Conservation (phyloP, 2,888 invertebrate genomes). For the Azorinus chamasolen region DNA sequence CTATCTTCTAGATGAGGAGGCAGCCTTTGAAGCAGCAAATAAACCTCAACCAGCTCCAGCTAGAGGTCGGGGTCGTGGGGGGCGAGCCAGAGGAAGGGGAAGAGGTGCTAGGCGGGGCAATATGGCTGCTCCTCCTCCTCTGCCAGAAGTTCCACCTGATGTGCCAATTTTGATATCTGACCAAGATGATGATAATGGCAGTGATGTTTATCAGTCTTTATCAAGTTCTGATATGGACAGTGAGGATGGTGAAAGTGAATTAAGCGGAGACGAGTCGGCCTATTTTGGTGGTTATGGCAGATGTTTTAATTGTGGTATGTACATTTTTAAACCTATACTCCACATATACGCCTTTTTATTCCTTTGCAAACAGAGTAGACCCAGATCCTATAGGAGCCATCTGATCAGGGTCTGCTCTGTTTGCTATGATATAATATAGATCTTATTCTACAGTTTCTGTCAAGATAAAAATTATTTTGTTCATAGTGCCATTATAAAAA, state of each 20-base stretch:
- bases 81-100: constrained; percentile 54
- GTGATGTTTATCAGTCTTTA: constrained; percentile 14
- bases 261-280: constrained; percentile 82
- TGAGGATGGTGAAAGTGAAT: constrained; percentile 45
- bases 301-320: constrained; percentile 88
- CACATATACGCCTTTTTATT: too few relatives aligned
- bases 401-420: too few relatives aligned
- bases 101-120: constrained; percentile 30
- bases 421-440: too few relatives aligned
- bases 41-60: constrained; percentile 35
- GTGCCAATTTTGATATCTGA: constrained; percentile 50
- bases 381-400: too few relatives aligned
- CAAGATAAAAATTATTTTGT: too few relatives aligned
- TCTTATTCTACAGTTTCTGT: too few relatives aligned
- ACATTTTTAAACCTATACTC: neutral
- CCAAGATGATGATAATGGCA: constrained; percentile 41
- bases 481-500: too few relatives aligned
- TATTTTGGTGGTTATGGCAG: constrained; percentile 90
- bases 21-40: constrained; percentile 67
- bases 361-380: too few relatives aligned
- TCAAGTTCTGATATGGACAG: constrained; percentile 28
- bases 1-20: constrained; percentile 66
- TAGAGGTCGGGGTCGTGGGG: constrained; percentile 57
- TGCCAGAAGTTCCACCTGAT: constrained; percentile 21
- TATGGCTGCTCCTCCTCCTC: constrained; percentile 21